Base-by-base conservation (phyloP, 2,888 invertebrate species). In the Dryadula phaetusa region DNA sequence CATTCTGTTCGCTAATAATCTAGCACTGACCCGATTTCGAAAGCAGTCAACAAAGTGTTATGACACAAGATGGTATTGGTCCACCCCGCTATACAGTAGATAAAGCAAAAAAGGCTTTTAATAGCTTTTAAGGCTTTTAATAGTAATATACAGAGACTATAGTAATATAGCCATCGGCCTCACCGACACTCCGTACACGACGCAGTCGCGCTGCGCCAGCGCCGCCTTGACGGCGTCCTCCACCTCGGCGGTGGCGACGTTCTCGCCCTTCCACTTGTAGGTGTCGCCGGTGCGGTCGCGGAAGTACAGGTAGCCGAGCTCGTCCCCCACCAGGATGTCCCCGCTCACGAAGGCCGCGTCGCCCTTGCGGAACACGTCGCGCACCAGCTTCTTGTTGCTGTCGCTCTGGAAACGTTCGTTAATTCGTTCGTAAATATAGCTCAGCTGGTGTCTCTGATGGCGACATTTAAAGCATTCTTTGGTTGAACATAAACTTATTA, bases 171-270 rank as follows among this genome's bases (percentile, higher is more conserved):
- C 6, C 3, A 6, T 6, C 3, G 3, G 12, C 85, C 87, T 91
- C 81, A 99, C 96, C 89, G 97, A 95, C 0, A 99, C 98, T 0
- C 99, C 99, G 81, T 98, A 99, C 0, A 98, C 98, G 3, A 96
- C 96, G 71, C 96, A 96, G 75, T 97, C 96, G 70, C 95, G 94
- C 69, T 97, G 93, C 0, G 94, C 94, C 60, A 97, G 91, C 32
- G 95, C 93, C 65, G 96, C 96, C 70, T 96, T 96, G 73, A 99
- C 94, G 10, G 97, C 96, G 64, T 96, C 96, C 90, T 99, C 99
- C 20, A 99, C 98, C 92, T 99, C 99, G 0, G 96, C 95, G 0
- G 99, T 99, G 66, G 99, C 96, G 0, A 99, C 98, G 84, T 99
- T 99, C 93, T 99, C 99, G 14, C 99, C 99, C 82, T 97, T 96